Evolutionary conservation across 2,888 invertebrate species (phyloP).

Genomic region (Epirrita christyi): DNA sequence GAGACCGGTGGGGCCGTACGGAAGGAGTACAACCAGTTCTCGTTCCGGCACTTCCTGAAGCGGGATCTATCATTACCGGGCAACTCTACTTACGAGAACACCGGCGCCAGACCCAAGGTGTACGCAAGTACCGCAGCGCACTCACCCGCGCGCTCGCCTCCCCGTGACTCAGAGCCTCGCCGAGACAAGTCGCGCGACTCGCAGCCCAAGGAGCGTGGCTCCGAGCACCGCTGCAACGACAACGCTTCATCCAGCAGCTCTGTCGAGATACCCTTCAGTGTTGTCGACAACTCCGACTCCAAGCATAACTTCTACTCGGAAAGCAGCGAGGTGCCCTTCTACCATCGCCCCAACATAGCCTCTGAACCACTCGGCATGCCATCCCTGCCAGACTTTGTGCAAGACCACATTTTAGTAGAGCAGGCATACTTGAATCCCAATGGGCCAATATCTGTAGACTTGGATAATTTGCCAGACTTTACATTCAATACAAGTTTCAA

Average conservation of each 20-base stretch:
- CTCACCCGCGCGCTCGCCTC: constrained; percentile 78
- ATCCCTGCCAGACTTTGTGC: constrained; percentile 94
- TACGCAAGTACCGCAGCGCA: constrained; percentile 80
- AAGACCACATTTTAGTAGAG: constrained; percentile 93
- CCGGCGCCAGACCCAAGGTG: constrained; percentile 92
- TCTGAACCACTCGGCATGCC: constrained; percentile 83
- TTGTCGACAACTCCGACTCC: constrained; percentile 77
- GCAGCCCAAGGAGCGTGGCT: constrained; percentile 56
- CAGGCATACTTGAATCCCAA: constrained; percentile 88
- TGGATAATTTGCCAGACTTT: constrained; percentile 89
- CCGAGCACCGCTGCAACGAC: constrained; percentile 58
- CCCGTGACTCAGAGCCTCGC: constrained; percentile 63
- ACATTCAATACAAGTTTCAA: constrained; percentile 83
- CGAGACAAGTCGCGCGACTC: constrained; percentile 64
- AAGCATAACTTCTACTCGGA: constrained; percentile 79
- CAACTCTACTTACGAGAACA: constrained; percentile 86
- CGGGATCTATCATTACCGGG: constrained; percentile 84
- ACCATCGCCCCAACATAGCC: constrained; percentile 74
- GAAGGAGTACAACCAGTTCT: constrained; percentile 91
- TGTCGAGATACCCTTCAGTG: constrained; percentile 77
- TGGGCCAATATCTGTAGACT: constrained; percentile 82
- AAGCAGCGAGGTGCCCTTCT: constrained; percentile 67
- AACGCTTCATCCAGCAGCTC: constrained; percentile 75
- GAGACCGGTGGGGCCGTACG: constrained; percentile 76
- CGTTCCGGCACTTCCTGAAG: constrained; percentile 93